Base-by-base conservation (phyloP, 2,113 vertebrate species). In the Myotis davidii region DNA sequence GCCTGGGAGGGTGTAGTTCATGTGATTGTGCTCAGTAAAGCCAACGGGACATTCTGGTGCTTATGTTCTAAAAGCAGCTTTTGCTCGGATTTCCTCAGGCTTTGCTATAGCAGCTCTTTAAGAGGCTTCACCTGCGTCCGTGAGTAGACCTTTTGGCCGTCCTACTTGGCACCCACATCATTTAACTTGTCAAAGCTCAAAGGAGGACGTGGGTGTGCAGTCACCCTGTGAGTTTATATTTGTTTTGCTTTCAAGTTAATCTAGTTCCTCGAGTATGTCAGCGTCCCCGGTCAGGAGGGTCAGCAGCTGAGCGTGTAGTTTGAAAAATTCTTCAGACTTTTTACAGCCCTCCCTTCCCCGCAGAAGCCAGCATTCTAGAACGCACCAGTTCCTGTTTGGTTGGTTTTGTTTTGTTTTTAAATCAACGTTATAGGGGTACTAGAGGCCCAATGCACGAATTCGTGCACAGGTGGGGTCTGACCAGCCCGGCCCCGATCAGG, bases 321-420 rank as follows among this genome's bases (percentile, higher is more conserved):
- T 56, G 48, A 34, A 76, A 74, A 32, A 2, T n/a, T 50, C 16
- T 27, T 91, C 9, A 34, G 54, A 37, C 27, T 69, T 83, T 73
- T 48, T 34, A 82, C 56, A 14, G 32, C 9, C 34, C 3, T 74
- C 64, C 9, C 25, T 72, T 88, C 12, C 10, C 37, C 86, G 23
- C 5, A 56, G n/a, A 65, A 81, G 4, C 74, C 14, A 32, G 0
- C 45, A 72, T 88, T 42, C 25, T 48, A 37, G 50, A 70, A 91
- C 52, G 23, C 18, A 61, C 61, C 72, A 45, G 16, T 54, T 79
- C 56, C 54, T 69, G 21, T 61, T 27, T 64, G 50, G 13, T 69
- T 76, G 21, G n/a, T 48, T 85, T 64, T n/a, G 9, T 82, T 74
- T 81, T 65, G 17, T 85, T 95, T 93, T 90, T 74, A 83, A 54